These are phyloP conservation scores for Himalopsyche phryganea DNA, from an alignment of 1,140 invertebrate species.

Conservation along the genomic window DNA sequence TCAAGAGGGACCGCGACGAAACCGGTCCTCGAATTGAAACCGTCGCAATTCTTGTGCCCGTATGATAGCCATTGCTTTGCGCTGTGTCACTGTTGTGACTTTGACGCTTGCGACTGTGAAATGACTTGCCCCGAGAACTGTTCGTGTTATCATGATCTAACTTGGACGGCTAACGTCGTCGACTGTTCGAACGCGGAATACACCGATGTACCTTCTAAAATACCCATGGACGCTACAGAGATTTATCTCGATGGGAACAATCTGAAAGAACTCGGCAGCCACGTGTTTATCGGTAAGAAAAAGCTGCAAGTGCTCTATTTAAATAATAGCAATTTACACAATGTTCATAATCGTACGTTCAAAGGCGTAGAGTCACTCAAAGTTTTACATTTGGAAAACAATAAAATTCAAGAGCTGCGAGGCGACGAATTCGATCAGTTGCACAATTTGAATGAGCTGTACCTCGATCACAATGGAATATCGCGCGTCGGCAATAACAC, in stretches of 20 bases:
- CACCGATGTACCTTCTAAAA: conserved; percentile 67
- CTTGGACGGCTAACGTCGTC: conserved; percentile 89
- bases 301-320: conserved; percentile 78
- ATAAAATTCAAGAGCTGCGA: conserved; percentile 67
- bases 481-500: conserved; percentile 70
- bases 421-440: conserved; percentile 74
- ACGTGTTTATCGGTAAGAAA: conserved; percentile 84
- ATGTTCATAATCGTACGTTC: conserved; percentile 81
- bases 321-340: conserved; percentile 75
- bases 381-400: conserved; percentile 80
- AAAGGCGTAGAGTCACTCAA: conserved; percentile 71
- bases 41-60: conserved; percentile 80
- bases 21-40: conserved; percentile 70
- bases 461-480: conserved; percentile 77
- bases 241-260: conserved; percentile 85
- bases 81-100: conserved; percentile 86
- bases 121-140: conserved; percentile 87
- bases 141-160: conserved; percentile 84
- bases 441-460: conserved; percentile 73
- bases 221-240: conserved; percentile 88
- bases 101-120: conserved; percentile 86
- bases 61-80: conserved; percentile 88
- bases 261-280: conserved; percentile 73
- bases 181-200: conserved; percentile 77
- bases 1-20: conserved; percentile 66